Base-by-base conservation (phyloP, 2,888 invertebrate species). In the Nymphalis c-album region DNA sequence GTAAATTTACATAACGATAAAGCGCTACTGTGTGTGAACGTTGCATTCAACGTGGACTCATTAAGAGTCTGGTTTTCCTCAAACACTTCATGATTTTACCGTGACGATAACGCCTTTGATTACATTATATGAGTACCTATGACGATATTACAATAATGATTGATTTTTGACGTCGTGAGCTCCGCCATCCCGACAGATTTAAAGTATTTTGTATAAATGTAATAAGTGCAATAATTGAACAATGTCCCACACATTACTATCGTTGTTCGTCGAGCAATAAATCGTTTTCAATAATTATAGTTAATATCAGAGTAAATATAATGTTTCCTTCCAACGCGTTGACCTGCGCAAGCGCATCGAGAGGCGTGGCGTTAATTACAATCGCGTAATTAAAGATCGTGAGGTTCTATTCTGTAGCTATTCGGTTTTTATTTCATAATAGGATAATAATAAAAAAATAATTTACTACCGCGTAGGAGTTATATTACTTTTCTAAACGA, bases 321-420 rank as follows among this genome's bases (percentile, higher is more conserved):
- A 55, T 55, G 26, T 18, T 40, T 20, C 53, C 40, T 17, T 40
- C 35, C 57, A n/a, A 40, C n/a, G 40, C 57, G 18, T 57, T 18
- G 57, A 35, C 57, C 57, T 26, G 60, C 60, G 60, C 60, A 60
- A 8, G 60, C 47, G 60, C 60, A 60, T 46, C 46, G 46, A 47
- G 22, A 57, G 57, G 46, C 46, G 60, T 60, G 47, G n/a, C 22
- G 55, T 65, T 60, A 65, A 65, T 60, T 65, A 60, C 60, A 46
- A 17, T 55, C 65, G 53, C 50, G 60, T 55, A 60, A 60, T 65
- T 60, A 65, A 60, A 47, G 60, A 60, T 60, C 47, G 26, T 46
- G 22, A 46, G 40, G 47, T 22, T 60, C 13, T 47, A 60, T 40
- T 35, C n/a, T 45, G 22, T 40, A 40, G 26, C n/a, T n/a, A n/a